These are phyloP conservation scores for Netelia fuscicornis DNA, from an alignment of 2,888 invertebrate genomes.

Conservation along the genomic window DNA sequence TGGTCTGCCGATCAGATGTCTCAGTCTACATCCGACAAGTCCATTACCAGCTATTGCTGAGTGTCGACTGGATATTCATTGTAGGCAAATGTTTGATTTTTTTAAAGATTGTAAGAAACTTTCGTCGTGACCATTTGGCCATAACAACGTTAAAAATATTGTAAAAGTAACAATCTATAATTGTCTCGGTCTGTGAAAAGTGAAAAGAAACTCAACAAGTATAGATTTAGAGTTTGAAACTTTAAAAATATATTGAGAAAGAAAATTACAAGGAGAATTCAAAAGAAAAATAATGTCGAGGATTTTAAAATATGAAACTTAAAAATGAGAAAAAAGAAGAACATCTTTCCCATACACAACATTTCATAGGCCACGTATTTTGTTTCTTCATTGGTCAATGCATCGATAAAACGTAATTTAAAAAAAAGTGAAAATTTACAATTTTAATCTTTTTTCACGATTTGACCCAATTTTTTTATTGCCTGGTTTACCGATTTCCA, in stretches of 20 bases:
- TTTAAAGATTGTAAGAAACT: slow-evolving; percentile 2
- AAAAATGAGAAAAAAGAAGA: too few species aligned
- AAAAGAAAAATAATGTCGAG: too few species aligned
- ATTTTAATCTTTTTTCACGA: neutral
- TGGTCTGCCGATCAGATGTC: slow-evolving; percentile 91
- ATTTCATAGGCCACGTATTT: too few species aligned
- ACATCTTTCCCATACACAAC: too few species aligned
- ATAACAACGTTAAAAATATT: neutral
- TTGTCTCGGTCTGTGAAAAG: too few species aligned
- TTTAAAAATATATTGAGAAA: too few species aligned
- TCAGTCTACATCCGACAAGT: slow-evolving; percentile 94
- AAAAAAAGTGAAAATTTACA: neutral
- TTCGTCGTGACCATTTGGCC: neutral
- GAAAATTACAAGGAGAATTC: too few species aligned
- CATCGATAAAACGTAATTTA: too few species aligned
- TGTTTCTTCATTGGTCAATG: too few species aligned
- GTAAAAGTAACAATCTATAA: slow-evolving; percentile 57
- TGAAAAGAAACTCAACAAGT: too few species aligned
- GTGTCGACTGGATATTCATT: slow-evolving; percentile 93
- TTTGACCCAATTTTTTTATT: neutral
- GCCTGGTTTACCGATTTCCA: neutral
- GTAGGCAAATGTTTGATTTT: slow-evolving; percentile 86
- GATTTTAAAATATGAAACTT: too few species aligned
- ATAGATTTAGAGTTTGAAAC: too few species aligned
- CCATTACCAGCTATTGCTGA: slow-evolving; percentile 90